Evolutionary conservation across 2,888 invertebrate genomes (phyloP).

Genomic region (Aproaerema taeniolella): DNA sequence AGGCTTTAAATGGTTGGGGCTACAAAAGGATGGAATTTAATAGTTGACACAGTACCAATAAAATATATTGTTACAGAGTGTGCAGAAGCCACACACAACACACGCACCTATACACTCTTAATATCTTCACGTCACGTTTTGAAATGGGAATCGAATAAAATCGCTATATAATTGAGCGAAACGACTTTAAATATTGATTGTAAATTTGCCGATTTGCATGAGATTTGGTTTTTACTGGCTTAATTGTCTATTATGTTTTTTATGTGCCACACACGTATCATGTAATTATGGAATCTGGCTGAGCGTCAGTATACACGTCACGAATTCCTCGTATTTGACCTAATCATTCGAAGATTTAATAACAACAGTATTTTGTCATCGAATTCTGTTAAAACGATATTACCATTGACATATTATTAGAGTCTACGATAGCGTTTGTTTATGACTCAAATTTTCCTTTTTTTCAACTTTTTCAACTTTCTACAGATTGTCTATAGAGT

Average conservation of each 20-base stretch:
- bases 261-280: conserved; percentile 28
- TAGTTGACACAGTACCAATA: conserved; percentile 3
- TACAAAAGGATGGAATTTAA: conserved; percentile 10
- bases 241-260: conserved; percentile 37
- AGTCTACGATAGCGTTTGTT: too few relatives aligned
- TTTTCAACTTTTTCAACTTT: too few relatives aligned
- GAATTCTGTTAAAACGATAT: too few relatives aligned
- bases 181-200: conserved; percentile 50
- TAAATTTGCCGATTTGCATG: conserved; percentile 63
- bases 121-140: conserved; percentile 30
- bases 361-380: too few relatives aligned
- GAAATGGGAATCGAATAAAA: conserved; percentile 48
- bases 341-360: conserved; percentile 6
- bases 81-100: conserved; percentile 29
- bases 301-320: conserved; percentile 22
- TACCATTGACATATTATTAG: too few relatives aligned
- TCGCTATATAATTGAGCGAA: conserved; percentile 49
- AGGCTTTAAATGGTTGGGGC: neutral
- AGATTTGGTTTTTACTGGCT: conserved; percentile 38
- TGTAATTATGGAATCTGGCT: neutral
- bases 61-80: conserved; percentile 31
- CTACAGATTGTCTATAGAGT: too few relatives aligned
- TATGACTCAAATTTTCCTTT: too few relatives aligned
- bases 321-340: conserved; percentile 1
- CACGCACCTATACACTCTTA: conserved; percentile 26